A percentile compares a stretch with the other conserved stretches of the same genome.
These are phyloP conservation scores for Seira musarum DNA, from an alignment of 2,888 invertebrate genomes.

Conservation along the genomic window DNA sequence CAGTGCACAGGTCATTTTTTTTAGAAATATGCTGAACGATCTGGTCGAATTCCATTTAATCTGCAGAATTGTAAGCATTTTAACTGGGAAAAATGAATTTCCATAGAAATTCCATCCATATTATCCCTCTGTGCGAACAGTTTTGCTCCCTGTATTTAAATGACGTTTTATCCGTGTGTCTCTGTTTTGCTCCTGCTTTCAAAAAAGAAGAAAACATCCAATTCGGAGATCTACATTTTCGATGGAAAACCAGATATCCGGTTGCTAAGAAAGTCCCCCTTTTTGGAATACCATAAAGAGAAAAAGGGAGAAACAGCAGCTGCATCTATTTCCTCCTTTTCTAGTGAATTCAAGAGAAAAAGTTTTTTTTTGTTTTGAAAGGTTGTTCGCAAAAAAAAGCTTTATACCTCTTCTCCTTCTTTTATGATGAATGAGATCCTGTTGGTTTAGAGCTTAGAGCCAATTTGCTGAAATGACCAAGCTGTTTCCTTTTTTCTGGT, in stretches of 20 bases:
- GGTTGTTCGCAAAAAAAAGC: slow-evolving; percentile 30
- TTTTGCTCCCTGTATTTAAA: background rate
- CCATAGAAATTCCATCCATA: too few species aligned
- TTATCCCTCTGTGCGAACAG: background rate
- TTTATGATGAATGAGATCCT: slow-evolving; percentile 56
- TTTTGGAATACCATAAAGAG: background rate
- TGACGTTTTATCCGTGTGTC: background rate
- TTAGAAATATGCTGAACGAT: too few species aligned
- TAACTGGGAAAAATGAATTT: too few species aligned
- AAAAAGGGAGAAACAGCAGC: slow-evolving; percentile 46
- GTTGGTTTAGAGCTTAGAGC: slow-evolving; percentile 32
- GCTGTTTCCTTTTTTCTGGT: slow-evolving; percentile 5
- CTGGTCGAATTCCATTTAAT: too few species aligned
- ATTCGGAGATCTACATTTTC: background rate
- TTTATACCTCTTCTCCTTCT: slow-evolving; percentile 13
- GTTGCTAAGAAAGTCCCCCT: background rate
- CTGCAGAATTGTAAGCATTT: too few species aligned
- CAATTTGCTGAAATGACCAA: slow-evolving; percentile 43
- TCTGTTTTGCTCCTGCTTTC: background rate
- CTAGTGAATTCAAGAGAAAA: slow-evolving; percentile 11
- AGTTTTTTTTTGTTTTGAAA: slow-evolving; percentile 49
- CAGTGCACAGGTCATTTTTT: too few species aligned
- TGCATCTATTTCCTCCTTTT: slow-evolving; percentile 17
- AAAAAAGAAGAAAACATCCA: background rate
- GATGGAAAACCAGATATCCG: background rate